Evolutionary conservation across 2,113 vertebrate species (phyloP).

Genomic region (Pachycephala philippinensis): DNA sequence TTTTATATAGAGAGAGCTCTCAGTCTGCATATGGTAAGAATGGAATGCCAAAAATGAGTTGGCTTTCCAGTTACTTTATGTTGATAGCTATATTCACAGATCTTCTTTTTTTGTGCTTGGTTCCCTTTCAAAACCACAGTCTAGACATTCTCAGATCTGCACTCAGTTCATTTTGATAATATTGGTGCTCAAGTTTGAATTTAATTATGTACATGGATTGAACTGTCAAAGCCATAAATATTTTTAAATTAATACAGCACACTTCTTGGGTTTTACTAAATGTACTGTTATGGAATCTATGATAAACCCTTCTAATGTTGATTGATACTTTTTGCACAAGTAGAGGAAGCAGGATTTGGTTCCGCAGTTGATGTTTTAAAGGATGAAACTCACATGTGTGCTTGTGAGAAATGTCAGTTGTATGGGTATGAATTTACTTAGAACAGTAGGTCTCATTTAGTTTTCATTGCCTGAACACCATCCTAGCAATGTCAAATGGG

Average conservation of each 20-base stretch:
- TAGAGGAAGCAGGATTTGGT: not conserved
- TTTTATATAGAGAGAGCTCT: not conserved
- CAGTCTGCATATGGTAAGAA: not conserved
- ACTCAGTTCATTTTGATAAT: not conserved
- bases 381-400: not conserved
- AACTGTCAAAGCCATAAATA: not conserved
- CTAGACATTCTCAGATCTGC: slow-evolving; percentile 18
- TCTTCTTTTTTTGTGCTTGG: not conserved
- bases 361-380: not conserved
- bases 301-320: not conserved
- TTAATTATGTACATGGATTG: not conserved
- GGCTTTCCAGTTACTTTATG: not conserved
- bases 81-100: not conserved
- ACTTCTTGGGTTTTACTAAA: not conserved
- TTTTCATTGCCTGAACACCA: not conserved
- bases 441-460: not conserved
- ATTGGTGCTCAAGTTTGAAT: not conserved
- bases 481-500: not conserved
- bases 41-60: not conserved
- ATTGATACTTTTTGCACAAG: not conserved
- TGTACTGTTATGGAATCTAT: not conserved
- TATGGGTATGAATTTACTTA: not conserved
- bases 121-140: slow-evolving; percentile 41
- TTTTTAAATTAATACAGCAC: not conserved
- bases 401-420: not conserved